Conservation (phyloP, 1,140 invertebrate species). For the Pseudomyrmex dendroicus region DNA sequence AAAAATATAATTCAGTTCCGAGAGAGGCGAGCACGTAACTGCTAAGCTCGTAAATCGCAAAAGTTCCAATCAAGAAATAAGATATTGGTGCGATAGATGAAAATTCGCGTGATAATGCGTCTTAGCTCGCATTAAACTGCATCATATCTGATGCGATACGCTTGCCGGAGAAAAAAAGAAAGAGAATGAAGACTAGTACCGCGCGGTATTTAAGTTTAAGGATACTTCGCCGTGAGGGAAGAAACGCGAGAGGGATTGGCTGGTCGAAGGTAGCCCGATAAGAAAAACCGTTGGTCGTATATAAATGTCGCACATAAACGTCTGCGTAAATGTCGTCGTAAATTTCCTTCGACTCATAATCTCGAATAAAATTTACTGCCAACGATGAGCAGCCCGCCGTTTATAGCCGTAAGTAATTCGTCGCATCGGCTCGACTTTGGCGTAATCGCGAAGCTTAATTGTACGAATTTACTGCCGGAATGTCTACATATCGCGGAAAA, state of each 20-base stretch:
- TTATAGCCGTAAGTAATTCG: constrained; percentile 35
- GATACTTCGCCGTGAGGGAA: neutral
- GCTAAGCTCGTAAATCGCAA: constrained; percentile 47
- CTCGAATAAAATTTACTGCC: constrained; percentile 47
- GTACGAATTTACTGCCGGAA: neutral
- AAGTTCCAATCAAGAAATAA: constrained; percentile 49
- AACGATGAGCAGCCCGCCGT: constrained; percentile 19
- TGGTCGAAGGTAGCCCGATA: neutral
- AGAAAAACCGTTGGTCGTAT: constrained; percentile 40
- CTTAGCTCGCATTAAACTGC: neutral
- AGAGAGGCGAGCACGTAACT: constrained; percentile 38
- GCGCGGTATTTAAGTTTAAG: constrained; percentile 5
- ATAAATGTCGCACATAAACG: constrained; percentile 51
- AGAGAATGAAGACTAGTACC: neutral
- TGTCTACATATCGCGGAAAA: neutral
- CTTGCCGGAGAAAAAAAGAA: neutral
- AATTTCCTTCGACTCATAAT: constrained; percentile 44
- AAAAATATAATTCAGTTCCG: constrained; percentile 33
- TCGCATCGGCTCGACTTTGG: neutral
- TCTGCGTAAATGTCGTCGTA: constrained; percentile 42
- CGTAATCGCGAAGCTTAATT: constrained; percentile 31
- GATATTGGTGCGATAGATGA: constrained; percentile 43
- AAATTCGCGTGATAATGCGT: constrained; percentile 44
- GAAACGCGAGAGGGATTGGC: neutral
- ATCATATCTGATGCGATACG: too few relatives aligned